Percentiles rank a stretch among this genome's conserved stretches.
These are phyloP conservation scores for Eulemur macaco DNA, from an alignment of 2,113 vertebrate species.

Conservation along the genomic window DNA sequence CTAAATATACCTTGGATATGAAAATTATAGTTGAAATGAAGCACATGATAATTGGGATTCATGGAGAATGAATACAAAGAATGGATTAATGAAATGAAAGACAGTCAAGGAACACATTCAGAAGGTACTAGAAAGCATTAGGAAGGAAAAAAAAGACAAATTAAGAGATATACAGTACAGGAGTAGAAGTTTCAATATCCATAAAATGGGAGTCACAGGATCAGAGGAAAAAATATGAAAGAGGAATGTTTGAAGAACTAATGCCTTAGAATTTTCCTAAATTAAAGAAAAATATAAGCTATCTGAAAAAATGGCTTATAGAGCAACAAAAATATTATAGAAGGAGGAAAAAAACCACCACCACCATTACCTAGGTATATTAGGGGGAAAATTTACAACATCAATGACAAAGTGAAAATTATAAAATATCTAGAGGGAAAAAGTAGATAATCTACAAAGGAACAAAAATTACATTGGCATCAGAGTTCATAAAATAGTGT, in stretches of 20 bases:
- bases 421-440: background rate
- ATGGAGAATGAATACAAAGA: background rate
- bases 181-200: background rate
- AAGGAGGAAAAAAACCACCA: background rate
- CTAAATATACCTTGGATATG: background rate
- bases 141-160: background rate
- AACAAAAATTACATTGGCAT: background rate
- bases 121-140: background rate
- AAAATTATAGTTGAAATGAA: background rate
- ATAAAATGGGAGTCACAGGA: background rate
- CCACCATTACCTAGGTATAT: background rate
- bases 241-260: background rate
- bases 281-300: background rate
- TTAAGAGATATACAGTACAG: background rate
- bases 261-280: background rate
- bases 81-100: background rate
- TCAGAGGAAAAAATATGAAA: background rate
- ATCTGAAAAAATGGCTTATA: background rate
- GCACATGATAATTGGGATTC: background rate
- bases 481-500: background rate
- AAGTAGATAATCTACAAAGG: background rate
- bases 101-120: background rate
- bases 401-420: background rate
- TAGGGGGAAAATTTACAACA: background rate
- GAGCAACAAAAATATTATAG: background rate